phyloP scores from a whole-genome alignment of 2,888 invertebrate genomes.

The Macropis europaea region DNA sequence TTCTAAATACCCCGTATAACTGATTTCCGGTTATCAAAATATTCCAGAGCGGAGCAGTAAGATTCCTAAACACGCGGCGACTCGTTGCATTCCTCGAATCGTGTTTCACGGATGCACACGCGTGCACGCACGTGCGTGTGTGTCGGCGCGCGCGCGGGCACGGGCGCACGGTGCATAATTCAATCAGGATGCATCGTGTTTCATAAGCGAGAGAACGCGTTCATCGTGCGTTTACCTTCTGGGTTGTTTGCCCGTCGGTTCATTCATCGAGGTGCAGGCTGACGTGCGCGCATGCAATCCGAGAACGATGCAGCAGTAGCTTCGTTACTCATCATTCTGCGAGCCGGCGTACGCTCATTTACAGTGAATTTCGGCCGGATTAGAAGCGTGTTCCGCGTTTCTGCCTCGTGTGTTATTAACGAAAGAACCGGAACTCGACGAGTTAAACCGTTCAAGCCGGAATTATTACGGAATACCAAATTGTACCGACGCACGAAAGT shows the following conservation, averaged over 20 bases:
- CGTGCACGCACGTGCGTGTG: background rate
- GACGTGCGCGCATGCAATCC: background rate
- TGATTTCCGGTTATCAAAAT: too few species aligned
- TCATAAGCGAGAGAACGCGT: conserved; percentile 1
- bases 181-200: conserved; percentile 13
- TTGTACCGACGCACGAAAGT: too few species aligned
- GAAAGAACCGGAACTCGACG: too few species aligned
- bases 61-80: too few species aligned
- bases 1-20: too few species aligned
- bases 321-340: conserved; percentile 8
- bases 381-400: background rate
- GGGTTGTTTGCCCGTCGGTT: conserved; percentile 3
- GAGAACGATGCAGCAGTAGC: background rate
- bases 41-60: too few species aligned
- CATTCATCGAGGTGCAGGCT: background rate
- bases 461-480: too few species aligned
- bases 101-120: background rate
- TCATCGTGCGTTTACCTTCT: conserved; percentile 3
- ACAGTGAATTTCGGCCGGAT: background rate
- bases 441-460: too few species aligned
- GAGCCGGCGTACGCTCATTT: background rate
- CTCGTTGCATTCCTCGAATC: background rate
- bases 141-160: too few species aligned
- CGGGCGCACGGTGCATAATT: conserved; percentile 14
- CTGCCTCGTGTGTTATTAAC: too few species aligned